Percentiles rank a stretch among this genome's conserved stretches.
Evolutionary conservation across 1,140 invertebrate genomes (phyloP).

Genomic region (Telenomus remus): DNA sequence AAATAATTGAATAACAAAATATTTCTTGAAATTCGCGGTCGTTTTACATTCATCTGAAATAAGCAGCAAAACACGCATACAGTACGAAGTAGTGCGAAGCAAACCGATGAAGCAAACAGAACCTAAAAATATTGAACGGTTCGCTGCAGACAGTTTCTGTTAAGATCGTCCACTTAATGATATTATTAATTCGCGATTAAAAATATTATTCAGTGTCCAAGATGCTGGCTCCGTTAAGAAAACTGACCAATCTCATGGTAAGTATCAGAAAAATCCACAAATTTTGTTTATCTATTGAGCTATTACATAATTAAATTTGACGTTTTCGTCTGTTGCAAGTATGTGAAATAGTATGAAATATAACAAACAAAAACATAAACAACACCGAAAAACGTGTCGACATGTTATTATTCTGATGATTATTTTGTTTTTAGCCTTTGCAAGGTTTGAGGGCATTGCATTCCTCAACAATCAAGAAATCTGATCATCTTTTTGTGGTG

Average conservation of each 20-base stretch:
- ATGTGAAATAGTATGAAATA: conserved; percentile 14
- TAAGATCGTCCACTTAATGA: too few relatives aligned
- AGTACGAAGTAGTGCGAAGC: too few relatives aligned
- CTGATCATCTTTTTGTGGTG: conserved; percentile 39
- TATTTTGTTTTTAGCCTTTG: conserved; percentile 46
- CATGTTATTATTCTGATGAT: background rate
- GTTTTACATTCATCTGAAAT: too few relatives aligned
- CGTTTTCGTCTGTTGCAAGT: conserved; percentile 3
- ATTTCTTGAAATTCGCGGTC: too few relatives aligned
- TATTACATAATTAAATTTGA: conserved; percentile 15
- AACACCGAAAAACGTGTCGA: background rate
- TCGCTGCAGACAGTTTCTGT: too few relatives aligned
- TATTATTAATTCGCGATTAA: too few relatives aligned
- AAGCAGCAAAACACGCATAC: too few relatives aligned
- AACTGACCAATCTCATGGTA: conserved; percentile 54
- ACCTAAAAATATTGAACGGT: too few relatives aligned
- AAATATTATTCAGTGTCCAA: conserved; percentile 1
- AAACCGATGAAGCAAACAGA: too few relatives aligned
- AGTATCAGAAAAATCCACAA: conserved; percentile 14
- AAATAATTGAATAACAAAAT: too few relatives aligned
- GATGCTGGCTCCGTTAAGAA: conserved; percentile 59
- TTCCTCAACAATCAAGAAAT: conserved; percentile 2
- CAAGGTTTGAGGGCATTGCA: conserved; percentile 23
- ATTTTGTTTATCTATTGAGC: background rate
- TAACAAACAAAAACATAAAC: background rate